Conservation (phyloP, 2,113 vertebrate genomes). For the Choloepus hoffmanni region DNA sequence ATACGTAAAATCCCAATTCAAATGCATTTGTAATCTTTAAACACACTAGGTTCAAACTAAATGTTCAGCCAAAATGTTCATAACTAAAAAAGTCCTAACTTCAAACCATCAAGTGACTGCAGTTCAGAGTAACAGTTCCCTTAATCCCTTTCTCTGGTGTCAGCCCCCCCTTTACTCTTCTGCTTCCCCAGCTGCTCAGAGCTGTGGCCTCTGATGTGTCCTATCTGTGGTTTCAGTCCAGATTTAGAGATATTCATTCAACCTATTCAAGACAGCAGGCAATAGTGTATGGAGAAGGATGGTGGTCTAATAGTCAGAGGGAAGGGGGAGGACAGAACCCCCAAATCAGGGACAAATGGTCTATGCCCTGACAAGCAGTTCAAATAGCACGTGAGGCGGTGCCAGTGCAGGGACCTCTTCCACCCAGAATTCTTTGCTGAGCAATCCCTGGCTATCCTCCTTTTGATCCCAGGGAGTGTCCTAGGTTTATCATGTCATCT, state of each 20-base stretch:
- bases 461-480: not conserved
- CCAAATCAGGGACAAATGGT: not conserved
- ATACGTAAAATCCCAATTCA: conserved; percentile 30
- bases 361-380: not conserved
- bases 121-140: conserved; percentile 1
- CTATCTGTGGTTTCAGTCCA: not conserved
- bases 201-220: not conserved
- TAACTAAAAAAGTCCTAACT: conserved; percentile 36
- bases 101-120: not conserved
- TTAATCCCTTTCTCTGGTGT: not conserved
- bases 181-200: not conserved
- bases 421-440: not conserved
- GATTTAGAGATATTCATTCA: not conserved
- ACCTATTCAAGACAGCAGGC: not conserved
- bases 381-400: not conserved
- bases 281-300: not conserved
- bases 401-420: not conserved
- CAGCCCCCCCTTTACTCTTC: not conserved
- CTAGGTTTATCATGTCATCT: not conserved
- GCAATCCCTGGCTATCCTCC: not conserved
- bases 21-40: conserved; percentile 40
- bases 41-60: not conserved
- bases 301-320: not conserved
- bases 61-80: conserved; percentile 10
- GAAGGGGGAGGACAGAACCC: not conserved